Conservation (phyloP, 1,140 invertebrate genomes). For the Frieseomelitta varia region DNA sequence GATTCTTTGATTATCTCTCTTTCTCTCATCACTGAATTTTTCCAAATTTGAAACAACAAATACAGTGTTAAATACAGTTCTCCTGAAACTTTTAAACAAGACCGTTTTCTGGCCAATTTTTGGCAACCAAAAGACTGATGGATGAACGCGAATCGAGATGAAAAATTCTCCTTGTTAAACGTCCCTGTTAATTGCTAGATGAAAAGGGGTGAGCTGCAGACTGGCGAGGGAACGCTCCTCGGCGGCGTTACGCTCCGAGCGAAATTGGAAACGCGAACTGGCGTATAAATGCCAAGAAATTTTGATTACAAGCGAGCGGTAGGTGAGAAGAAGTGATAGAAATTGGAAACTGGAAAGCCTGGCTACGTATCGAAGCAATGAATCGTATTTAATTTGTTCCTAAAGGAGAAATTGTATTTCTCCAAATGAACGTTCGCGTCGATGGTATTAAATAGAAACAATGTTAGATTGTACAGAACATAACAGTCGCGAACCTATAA, state of each 20-base stretch:
- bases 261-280: neutral
- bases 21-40: too few relatives aligned
- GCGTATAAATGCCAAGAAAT: neutral
- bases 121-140: neutral
- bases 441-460: neutral
- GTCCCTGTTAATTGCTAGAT: conserved; percentile 30
- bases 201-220: neutral
- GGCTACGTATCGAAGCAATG: neutral
- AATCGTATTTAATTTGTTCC: neutral
- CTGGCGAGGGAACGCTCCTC: neutral
- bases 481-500: too few relatives aligned
- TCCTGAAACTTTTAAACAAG: too few relatives aligned
- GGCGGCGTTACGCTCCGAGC: neutral
- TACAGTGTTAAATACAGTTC: too few relatives aligned
- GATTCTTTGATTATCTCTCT: too few relatives aligned
- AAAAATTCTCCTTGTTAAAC: conserved; percentile 6
- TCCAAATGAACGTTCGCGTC: neutral
- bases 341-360: neutral
- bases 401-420: neutral
- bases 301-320: neutral
- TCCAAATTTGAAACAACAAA: too few relatives aligned
- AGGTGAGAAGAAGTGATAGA: neutral
- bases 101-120: neutral
- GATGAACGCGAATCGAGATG: neutral
- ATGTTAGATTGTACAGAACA: neutral